Percentiles rank a stretch among this genome's conserved stretches.
phyloP scores from a whole-genome alignment of 2,113 vertebrate genomes.

The Isurus oxyrinchus region DNA sequence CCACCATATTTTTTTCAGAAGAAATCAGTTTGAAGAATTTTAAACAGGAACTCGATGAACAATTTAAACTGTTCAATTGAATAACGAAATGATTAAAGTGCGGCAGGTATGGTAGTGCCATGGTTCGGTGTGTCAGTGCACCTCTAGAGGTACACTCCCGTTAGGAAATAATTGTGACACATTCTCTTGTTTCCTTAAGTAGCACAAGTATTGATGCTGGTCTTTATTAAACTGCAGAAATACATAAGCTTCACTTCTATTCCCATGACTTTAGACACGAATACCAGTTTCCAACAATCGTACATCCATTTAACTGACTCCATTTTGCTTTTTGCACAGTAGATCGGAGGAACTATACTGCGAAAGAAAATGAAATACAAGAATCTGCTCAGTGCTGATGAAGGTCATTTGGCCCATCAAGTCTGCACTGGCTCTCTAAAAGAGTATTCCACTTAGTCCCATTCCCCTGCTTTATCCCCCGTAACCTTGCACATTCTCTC shows the following conservation, averaged over 20 bases:
- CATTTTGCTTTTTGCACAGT: not conserved
- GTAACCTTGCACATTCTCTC: no score
- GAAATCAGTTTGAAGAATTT: not conserved
- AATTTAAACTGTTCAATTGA: not conserved
- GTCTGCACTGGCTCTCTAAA: no score
- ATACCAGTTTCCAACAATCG: not conserved
- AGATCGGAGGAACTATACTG: not conserved
- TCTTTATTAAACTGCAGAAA: not conserved
- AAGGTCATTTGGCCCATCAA: no score
- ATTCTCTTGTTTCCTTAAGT: not conserved
- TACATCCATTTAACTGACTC: not conserved
- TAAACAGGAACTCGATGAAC: not conserved
- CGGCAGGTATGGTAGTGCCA: not conserved
- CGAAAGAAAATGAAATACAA: not conserved
- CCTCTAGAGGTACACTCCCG: not conserved
- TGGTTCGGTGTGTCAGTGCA: not conserved
- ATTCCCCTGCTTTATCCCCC: no score
- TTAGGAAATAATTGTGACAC: not conserved
- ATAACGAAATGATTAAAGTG: not conserved
- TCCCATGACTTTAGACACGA: not conserved
- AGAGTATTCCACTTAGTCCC: no score
- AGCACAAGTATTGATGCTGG: not conserved
- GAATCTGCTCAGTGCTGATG: no score
- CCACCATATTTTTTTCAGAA: not conserved
- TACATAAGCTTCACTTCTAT: not conserved